These are phyloP conservation scores for Tetranychus piercei DNA, from an alignment of 2,888 invertebrate genomes.

Conservation along the genomic window DNA sequence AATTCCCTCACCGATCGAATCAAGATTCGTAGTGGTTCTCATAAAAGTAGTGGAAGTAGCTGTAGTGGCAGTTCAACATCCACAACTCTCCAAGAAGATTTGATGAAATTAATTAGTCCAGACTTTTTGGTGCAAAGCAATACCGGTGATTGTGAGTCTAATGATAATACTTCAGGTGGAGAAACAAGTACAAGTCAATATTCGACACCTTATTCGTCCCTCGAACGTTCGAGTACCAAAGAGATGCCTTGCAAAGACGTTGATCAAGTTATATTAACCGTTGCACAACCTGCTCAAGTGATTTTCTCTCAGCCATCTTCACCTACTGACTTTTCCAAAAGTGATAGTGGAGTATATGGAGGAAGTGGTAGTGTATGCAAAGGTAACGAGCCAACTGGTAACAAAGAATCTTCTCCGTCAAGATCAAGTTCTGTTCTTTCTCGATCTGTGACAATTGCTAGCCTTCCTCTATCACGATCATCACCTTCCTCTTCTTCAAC, in stretches of 20 bases:
- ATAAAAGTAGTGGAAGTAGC: not conserved
- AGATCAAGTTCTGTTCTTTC: not conserved
- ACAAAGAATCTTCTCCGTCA: not conserved
- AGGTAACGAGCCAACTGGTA: no score
- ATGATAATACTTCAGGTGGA: not conserved
- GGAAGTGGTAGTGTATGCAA: no score
- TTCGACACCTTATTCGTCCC: conserved; percentile 27
- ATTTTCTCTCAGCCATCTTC: conserved; percentile 40
- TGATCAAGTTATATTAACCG: conserved; percentile 31
- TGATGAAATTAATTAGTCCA: conserved; percentile 51
- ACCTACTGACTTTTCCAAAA: conserved; percentile 29
- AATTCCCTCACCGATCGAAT: conserved; percentile 3
- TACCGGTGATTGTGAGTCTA: not conserved
- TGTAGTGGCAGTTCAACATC: conserved; percentile 19
- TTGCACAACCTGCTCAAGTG: conserved; percentile 47
- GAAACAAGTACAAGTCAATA: conserved; percentile 19
- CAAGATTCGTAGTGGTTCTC: conserved; percentile 2
- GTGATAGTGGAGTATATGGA: not conserved
- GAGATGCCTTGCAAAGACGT: conserved; percentile 5
- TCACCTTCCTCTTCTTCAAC: not conserved
- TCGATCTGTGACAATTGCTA: not conserved
- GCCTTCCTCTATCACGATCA: not conserved
- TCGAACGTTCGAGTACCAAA: conserved; percentile 22
- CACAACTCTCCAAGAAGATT: conserved; percentile 58
- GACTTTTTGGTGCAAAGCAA: conserved; percentile 7